Base-by-base conservation (phyloP, 2,888 invertebrate species). In the Cyclophora punctaria region DNA sequence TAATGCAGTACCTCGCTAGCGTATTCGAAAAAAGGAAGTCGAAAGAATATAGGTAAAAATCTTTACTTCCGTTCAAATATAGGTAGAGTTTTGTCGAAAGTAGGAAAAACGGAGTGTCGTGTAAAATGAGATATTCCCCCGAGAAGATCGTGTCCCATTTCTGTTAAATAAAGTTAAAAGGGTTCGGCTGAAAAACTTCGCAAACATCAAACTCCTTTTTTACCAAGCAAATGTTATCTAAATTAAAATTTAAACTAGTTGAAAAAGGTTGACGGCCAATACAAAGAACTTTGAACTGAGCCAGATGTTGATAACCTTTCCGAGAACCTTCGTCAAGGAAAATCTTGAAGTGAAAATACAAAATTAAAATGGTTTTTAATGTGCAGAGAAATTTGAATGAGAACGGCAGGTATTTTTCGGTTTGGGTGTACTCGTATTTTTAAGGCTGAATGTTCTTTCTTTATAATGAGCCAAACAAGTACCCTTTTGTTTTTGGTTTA, bases 151-250 rank as follows among this genome's bases (percentile, higher is more conserved):
- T 69, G 75, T 78, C 73, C 78, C 75, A 76, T 80, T 81, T 77
- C 78, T 74, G 76, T 78, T 78, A 75, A 80, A 77, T 73, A 73
- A 77, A 78, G 73, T 79, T 78, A 77, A 83, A 83, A 81, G 80
- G 80, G 80, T 79, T 67, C 62, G 65, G 64, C 43, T 52, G 64
- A 69, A 45, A 51, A 62, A 71, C 60, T 72, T 67, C 57, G 56
- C 58, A 50, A 46, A 61, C 20, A 35, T 6, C 48, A 35, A 20
- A 44, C 44, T 41, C 41, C 33, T 41, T 51, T 50, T 48, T 35
- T 34, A 33, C 34, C 7, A 59, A 56, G 48, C 46, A 56, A 67
- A 60, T 55, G 62, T 64, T 68, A 66, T 37, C 66, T 67, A 65
- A 69, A 69, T 67, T 63, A 63, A 69, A 66, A 67, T 63, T 55